Evolutionary conservation across 1,140 invertebrate genomes (phyloP).

Genomic region (Monomorium pharaonis): DNA sequence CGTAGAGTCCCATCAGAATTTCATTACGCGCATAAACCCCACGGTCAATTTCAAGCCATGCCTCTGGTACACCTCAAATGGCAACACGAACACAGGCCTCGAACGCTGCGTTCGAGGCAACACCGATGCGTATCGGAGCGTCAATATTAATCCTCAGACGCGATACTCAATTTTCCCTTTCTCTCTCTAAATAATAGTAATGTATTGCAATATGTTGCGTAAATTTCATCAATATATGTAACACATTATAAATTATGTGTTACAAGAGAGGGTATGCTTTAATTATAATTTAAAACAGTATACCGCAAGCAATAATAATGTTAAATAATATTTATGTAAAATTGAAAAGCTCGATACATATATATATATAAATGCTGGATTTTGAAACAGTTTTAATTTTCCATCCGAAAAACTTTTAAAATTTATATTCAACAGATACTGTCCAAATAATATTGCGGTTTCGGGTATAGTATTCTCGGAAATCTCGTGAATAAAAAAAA

Average conservation of each 20-base stretch:
- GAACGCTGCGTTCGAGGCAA: slow-evolving; percentile 33
- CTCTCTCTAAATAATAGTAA: background rate
- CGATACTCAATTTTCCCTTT: slow-evolving; percentile 38
- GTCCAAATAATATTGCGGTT: background rate
- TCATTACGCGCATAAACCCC: slow-evolving; percentile 70
- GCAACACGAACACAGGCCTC: slow-evolving; percentile 37
- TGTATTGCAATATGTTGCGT: background rate
- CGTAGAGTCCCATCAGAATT: slow-evolving; percentile 69
- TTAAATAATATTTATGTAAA: background rate
- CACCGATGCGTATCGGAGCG: background rate
- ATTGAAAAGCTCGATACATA: background rate
- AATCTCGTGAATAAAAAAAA: background rate
- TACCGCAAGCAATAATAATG: background rate
- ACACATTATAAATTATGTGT: background rate
- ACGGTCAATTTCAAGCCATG: slow-evolving; percentile 65
- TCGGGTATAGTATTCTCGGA: background rate
- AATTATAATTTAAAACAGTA: background rate
- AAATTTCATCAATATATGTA: background rate
- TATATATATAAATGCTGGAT: background rate
- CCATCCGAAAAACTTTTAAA: background rate
- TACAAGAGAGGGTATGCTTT: background rate
- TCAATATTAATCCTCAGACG: slow-evolving; percentile 37
- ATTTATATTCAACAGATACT: background rate
- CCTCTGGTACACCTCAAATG: slow-evolving; percentile 65
- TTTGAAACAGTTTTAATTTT: background rate